Evolutionary conservation across 1,140 invertebrate species (phyloP), one percentile per base, ranked within the genome.

Genomic region (Drosophila setifemur): DNA sequence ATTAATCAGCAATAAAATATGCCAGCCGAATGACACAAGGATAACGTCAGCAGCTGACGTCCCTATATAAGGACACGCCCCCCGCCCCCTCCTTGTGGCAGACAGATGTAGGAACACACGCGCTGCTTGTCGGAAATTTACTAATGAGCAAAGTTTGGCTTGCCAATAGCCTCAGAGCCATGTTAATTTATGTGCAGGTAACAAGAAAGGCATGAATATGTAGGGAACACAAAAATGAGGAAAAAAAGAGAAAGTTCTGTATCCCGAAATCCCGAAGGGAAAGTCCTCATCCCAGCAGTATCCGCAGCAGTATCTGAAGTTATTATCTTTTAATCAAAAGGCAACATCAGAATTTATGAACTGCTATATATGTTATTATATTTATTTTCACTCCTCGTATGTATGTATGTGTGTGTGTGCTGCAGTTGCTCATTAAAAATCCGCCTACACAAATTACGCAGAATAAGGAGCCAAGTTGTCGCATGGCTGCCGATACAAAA

Each of bases 1-100:
- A 83, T 83, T 83, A 83, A 85, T 83, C 79, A 83, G 74, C 82
- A 78, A 85, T 83, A 79, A 83, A 83, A 74, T 85, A 74, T 70
- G 50, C 79, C 45, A 85, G 74, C 68, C 40, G 50, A 71, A 68
- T 78, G 79, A 39, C 64, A 78, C 29, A 37, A 66, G 75, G 45
- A 25, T 43, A 66, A 53, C 26, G 8, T 19, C 26, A 37, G 39
- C 33, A 45, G 48, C 57, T 25, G 47, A 53, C 42, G 40, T n/a
- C n/a, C n/a, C n/a, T n/a, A 9, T 31, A 28, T 8, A 5, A 28
- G 14, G 14, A 7, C 12, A 4, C 14, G 2, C 12, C 14, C 1
- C 11, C 11, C 33, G 23, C 31, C n/a, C 19, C 42, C 31, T 8
- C 19, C 42, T 52, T 25, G 47, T 21, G 39, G 57, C 57, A 25